phyloP scores from a whole-genome alignment of 2,888 invertebrate species.

The Yponomeuta cagnagella region DNA sequence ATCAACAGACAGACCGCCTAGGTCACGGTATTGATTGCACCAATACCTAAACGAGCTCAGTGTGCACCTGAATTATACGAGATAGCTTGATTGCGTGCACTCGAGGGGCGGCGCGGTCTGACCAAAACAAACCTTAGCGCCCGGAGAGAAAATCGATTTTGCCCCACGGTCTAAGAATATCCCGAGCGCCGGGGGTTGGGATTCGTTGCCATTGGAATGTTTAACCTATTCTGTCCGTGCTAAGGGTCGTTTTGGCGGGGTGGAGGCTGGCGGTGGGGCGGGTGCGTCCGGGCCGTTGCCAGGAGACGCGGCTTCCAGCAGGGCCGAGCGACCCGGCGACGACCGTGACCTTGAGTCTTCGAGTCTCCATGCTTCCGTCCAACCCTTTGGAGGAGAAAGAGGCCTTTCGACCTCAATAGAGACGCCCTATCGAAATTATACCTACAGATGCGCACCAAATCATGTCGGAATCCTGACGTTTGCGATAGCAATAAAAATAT shows the following conservation, averaged over 20 bases:
- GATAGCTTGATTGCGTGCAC: slow-evolving; percentile 17
- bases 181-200: not conserved
- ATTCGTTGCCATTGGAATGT: not conserved
- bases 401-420: too few species aligned
- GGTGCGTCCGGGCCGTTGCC: slow-evolving; percentile 30
- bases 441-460: too few species aligned
- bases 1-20: not conserved
- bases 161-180: slow-evolving; percentile 8
- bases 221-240: not conserved
- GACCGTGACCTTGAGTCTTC: not conserved
- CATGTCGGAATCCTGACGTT: too few species aligned
- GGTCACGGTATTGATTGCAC: slow-evolving; percentile 2
- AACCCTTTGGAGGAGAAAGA: too few species aligned
- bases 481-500: too few species aligned
- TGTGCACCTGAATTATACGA: slow-evolving; percentile 1
- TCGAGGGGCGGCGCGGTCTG: not conserved
- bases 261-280: slow-evolving; percentile 19
- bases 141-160: slow-evolving; percentile 3
- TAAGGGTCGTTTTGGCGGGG: not conserved
- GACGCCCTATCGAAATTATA: too few species aligned
- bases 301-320: slow-evolving; percentile 1
- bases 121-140: slow-evolving; percentile 5
- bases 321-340: not conserved
- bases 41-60: not conserved
- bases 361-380: too few species aligned